Evolutionary conservation across 2,888 invertebrate species (phyloP).

Genomic region (Drosophila nr. medialis): DNA sequence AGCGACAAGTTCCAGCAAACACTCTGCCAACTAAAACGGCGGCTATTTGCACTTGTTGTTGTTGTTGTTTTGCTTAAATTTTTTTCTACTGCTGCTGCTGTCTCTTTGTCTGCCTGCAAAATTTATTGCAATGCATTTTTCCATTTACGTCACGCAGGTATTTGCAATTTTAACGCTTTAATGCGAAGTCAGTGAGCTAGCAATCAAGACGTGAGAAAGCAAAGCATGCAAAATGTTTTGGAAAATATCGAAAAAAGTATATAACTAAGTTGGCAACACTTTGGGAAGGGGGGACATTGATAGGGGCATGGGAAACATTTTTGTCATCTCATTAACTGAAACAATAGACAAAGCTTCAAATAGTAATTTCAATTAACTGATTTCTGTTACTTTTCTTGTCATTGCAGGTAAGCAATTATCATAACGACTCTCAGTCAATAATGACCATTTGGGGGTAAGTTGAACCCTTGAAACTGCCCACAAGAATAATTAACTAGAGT

Average conservation of each 20-base stretch:
- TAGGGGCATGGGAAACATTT: background rate
- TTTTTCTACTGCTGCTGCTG: slow-evolving; percentile 30
- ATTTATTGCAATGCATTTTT: slow-evolving; percentile 74
- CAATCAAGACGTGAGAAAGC: slow-evolving; percentile 23
- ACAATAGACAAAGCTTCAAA: background rate
- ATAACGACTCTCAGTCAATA: background rate
- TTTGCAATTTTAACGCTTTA: slow-evolving; percentile 71
- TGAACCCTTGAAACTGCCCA: slow-evolving; percentile 14
- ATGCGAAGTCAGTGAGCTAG: slow-evolving; percentile 27
- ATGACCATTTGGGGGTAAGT: slow-evolving; percentile 25
- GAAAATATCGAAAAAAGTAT: slow-evolving; percentile 10
- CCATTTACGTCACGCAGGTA: slow-evolving; percentile 70
- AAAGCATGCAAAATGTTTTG: slow-evolving; percentile 33
- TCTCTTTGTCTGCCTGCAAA: slow-evolving; percentile 45
- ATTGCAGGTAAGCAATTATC: slow-evolving; percentile 51
- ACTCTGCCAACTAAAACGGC: slow-evolving; percentile 45
- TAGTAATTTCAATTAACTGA: slow-evolving; percentile 11
- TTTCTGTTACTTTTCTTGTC: slow-evolving; percentile 7
- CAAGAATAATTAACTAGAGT: slow-evolving; percentile 49
- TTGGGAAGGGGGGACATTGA: background rate
- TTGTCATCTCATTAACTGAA: background rate
- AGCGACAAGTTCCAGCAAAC: slow-evolving; percentile 54
- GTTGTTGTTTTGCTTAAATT: background rate
- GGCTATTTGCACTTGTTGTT: slow-evolving; percentile 45
- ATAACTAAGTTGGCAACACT: slow-evolving; percentile 3